phyloP scores from a whole-genome alignment of 2,797 vertebrate genomes.

The Vultur gryphus region DNA sequence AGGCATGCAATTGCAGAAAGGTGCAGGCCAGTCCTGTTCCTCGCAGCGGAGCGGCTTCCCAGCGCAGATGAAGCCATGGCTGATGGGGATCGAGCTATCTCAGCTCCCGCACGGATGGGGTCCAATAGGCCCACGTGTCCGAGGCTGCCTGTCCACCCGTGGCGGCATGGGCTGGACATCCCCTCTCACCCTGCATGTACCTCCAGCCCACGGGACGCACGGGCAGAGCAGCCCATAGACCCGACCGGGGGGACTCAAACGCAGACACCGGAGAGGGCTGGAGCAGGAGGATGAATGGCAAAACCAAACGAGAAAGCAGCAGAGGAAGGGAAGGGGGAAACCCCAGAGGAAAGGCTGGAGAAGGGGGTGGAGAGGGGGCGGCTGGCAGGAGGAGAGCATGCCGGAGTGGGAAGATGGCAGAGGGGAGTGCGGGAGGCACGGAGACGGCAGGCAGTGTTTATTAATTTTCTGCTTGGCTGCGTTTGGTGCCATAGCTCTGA shows the following conservation, averaged over 20 bases:
- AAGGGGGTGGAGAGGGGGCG: background rate
- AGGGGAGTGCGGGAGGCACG: background rate
- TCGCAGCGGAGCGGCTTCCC: background rate
- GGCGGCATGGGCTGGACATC: rapidly evolving
- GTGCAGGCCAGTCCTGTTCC: rapidly evolving
- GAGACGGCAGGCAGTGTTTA: slow-evolving; percentile 44
- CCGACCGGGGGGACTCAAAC: rapidly evolving
- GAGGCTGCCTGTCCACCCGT: background rate
- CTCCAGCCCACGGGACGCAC: rapidly evolving
- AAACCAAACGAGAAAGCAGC: background rate
- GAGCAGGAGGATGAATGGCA: background rate
- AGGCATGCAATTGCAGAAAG: background rate
- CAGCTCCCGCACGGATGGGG: rapidly evolving
- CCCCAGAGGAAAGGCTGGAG: background rate
- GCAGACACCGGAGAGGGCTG: rapidly evolving
- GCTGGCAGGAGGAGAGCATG: background rate
- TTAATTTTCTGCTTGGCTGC: slow-evolving; percentile 73
- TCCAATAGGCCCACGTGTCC: rapidly evolving
- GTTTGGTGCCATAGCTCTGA: slow-evolving; percentile 44
- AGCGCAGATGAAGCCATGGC: rapidly evolving
- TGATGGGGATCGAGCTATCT: background rate
- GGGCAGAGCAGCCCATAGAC: background rate
- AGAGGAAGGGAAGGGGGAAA: background rate
- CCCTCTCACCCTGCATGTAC: rapidly evolving
- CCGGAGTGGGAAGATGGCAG: background rate